Evolutionary conservation across 2,888 invertebrate genomes (phyloP), one percentile per base, ranked within the genome.

Genomic region (Pristionchus fissidentatus): DNA sequence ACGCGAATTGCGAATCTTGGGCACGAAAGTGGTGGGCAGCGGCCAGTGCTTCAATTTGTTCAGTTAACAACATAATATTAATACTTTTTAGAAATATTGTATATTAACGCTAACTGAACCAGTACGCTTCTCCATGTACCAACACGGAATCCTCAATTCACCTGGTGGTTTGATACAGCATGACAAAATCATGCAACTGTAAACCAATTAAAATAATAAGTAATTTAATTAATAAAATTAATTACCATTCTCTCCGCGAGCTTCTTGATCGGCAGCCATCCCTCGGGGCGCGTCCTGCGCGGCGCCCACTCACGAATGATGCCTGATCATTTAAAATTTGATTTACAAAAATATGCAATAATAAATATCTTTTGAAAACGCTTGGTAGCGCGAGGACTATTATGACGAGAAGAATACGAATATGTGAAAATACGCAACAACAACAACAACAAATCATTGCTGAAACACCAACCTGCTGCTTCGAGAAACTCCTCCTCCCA

Each of bases 401-500:
- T n/a, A 19, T 5, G 4, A 4, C 15, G 15, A 3, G 8, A 5
- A 10, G 19, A 5, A 52, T n/a, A n/a, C 22, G 8, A 5, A 19
- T 5, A 22, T 15, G n/a, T 52, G 52, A 29, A 26, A 57, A 26
- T 7, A 15, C 57, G 57, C 5, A 15, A n/a, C 29, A 1, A 10
- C 4, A n/a, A 1, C 0, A 29, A 57, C n/a, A 5, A 3, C 26
- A 3, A 10, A 57, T n/a, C 57, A n/a, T 10, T 1, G 57, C 1
- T 5, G 57, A 57, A 26, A 5, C 57, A 57, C 57, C 26, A 57
- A 83, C 80, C 88, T 77, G n/a, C 60, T 19, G 8, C 86, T 86
- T 89, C 89, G 15, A 89, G 73, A 29, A 89, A 66, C 75, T 89
- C 89, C 66, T 88, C 86, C 43, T 89, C 89, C 89, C 89, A 89